Evolutionary conservation across 1,140 invertebrate species (phyloP), one percentile per base, ranked within the genome.

Genomic region (Bradynema listronoti): DNA sequence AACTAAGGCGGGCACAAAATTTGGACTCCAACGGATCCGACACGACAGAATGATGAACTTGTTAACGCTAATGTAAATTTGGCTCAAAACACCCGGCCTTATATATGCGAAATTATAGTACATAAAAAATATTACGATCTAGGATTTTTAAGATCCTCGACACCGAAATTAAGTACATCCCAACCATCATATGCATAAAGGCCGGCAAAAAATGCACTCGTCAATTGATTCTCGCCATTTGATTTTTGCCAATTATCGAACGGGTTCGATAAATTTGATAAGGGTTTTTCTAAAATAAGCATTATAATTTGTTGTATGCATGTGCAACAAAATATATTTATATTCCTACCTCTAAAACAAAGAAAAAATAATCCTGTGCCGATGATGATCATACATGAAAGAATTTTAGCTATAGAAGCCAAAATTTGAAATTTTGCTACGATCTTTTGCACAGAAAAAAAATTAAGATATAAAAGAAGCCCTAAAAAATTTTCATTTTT

Each of bases 161-260:
- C 72, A 29, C 68, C 68, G 43, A 71, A 69, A 42, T 75, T 75
- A 19, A 70, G 59, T 33, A 70, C 71, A 47, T 70, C 68, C 68
- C 68, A 70, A 22, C 66, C 68, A 49, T 67, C 55, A 50, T 56
- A 67, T 25, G 27, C 39, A 42, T 70, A 71, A 24, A 73, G 47
- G n/a, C 68, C 67, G 14, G 63, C 62, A 46, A 73, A 73, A 7
- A 71, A 52, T 11, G 71, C 69, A 39, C 47, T 53, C 11, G 54
- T 66, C 16, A 71, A 32, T n/a, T 34, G 43, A 9, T 14, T 32
- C 16, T 11, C 71, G 30, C 42, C 68, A 56, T 54, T 69, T 41
- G 19, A 60, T 75, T 29, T 74, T 30, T 19, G 53, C 68, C 74
- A 39, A 56, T 59, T 30, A 29, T 39, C 30, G 25, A 14, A 32